phyloP scores from a whole-genome alignment of 2,113 vertebrate species.

The Dicentrarchus labrax region DNA sequence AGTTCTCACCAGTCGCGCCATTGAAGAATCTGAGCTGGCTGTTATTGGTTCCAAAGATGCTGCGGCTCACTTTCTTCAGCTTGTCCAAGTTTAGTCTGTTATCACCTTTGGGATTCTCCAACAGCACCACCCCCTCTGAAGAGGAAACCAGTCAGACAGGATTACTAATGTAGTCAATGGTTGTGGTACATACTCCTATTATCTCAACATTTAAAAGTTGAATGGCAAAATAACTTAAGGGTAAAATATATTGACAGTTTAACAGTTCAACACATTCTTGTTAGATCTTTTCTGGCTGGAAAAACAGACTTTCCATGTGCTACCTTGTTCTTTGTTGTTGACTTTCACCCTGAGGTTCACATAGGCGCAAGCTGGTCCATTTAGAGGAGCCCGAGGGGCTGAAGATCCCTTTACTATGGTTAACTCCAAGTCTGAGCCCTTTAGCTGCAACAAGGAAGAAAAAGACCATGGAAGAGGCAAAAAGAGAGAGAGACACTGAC shows the following conservation, averaged over 20 bases:
- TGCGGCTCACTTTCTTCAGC: constrained; percentile 86
- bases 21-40: constrained; percentile 85
- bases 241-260: neutral
- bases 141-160: constrained; percentile 25
- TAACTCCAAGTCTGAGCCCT: constrained; percentile 93
- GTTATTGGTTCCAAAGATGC: constrained; percentile 88
- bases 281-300: neutral
- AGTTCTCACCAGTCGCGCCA: constrained; percentile 86
- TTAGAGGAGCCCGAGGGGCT: constrained; percentile 55
- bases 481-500: neutral
- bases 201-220: neutral
- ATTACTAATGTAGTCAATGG: neutral
- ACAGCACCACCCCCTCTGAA: constrained; percentile 91
- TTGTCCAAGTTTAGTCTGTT: constrained; percentile 85
- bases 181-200: neutral
- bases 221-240: neutral
- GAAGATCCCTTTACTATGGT: constrained; percentile 88
- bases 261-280: neutral
- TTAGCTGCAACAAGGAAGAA: constrained; percentile 84
- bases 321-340: constrained; percentile 91
- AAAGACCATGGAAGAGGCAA: too few species aligned
- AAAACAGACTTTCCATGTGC: neutral
- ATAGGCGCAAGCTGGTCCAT: constrained; percentile 90
- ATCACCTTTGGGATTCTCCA: constrained; percentile 97
- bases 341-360: constrained; percentile 90